Evolutionary conservation across 1,140 invertebrate species (phyloP).

Genomic region (Lasioglossum baleicum): DNA sequence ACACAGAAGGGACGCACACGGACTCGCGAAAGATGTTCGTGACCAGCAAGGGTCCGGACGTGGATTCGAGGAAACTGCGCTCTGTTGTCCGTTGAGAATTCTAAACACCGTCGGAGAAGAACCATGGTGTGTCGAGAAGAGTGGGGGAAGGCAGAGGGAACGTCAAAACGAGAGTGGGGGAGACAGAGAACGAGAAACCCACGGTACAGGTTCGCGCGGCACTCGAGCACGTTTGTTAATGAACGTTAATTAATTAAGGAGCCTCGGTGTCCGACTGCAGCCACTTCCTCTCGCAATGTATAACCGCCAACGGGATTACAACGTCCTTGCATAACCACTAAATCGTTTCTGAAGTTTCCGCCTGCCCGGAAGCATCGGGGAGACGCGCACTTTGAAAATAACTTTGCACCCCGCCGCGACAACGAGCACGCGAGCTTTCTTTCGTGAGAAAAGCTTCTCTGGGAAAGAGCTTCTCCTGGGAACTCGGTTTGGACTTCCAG

Average conservation of each 20-base stretch:
- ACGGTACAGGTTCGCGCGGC: slow-evolving; percentile 52
- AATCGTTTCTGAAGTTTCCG: slow-evolving; percentile 46
- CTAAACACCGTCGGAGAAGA: slow-evolving; percentile 17
- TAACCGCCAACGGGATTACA: slow-evolving; percentile 58
- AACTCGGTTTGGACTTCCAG: no score
- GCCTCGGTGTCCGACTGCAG: slow-evolving; percentile 65
- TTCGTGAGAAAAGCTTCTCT: no score
- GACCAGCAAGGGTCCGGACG: slow-evolving; percentile 24
- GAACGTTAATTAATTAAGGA: slow-evolving; percentile 77
- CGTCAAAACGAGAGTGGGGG: not conserved
- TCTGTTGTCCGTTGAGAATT: slow-evolving; percentile 39
- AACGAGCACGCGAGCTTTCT: no score
- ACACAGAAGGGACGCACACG: not conserved
- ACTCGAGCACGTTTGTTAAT: slow-evolving; percentile 73
- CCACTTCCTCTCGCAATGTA: slow-evolving; percentile 51
- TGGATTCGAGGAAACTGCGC: slow-evolving; percentile 28
- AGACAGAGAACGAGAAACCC: slow-evolving; percentile 41
- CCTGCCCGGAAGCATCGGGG: not conserved
- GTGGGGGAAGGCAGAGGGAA: not conserved
- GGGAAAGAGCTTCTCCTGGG: no score
- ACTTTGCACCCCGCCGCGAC: slow-evolving; percentile 12
- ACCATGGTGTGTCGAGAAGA: no score
- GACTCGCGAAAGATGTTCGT: slow-evolving; percentile 22
- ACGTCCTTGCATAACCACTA: slow-evolving; percentile 47
- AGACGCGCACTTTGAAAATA: not conserved